Evolutionary conservation across 2,797 vertebrate species (phyloP), one percentile per base, ranked within the genome.

Genomic region (Phrynocephalus guinanensis): DNA sequence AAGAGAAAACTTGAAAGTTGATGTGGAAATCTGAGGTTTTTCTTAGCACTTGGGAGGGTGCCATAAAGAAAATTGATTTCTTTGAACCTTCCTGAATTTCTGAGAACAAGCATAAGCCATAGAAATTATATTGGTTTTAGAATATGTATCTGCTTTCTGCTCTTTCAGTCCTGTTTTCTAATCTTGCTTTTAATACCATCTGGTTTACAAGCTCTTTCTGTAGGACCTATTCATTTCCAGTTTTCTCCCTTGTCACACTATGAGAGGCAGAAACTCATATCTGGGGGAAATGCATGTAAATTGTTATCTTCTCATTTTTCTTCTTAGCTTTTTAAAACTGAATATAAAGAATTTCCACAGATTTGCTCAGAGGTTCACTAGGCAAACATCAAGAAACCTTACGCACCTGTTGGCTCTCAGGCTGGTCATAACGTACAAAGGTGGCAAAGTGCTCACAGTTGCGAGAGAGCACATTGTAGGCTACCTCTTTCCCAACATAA

Each of bases 351-450:
- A 63, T 63, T 20, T 63, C 60, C 15, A 20, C 16, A 18, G 0
- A 20, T 20, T 63, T 63, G 60, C 28, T 71, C 26, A 71, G 26
- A n/a, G 68, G n/a, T 13, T 71, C 26, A 28, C 26, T 30, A 28
- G n/a, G 70, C 28, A 30, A 71, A 71, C n/a, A 71, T 71, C 60
- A 16, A 63, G 70, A 28, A 33, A 76, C 89, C 24, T 88, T 91
- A 77, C 44, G 9, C 28, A 79, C 77, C 77, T 79, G 77, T 5
- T 3, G 7, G 56, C 77, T 30, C 0, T 9, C 0, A 5, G 1
- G 1, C 2, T 9, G 0, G 5, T 26, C 77, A 56, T 79, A 79
- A 52, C 50, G 50, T n/a, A 56, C 15, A 18, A 0, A 0, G 28
- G 50, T 8, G 28, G 7, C 77, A 79, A 79, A 79, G 56, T 79